phyloP scores from a whole-genome alignment of 1,140 invertebrate genomes.

The Drosophila miranda region DNA sequence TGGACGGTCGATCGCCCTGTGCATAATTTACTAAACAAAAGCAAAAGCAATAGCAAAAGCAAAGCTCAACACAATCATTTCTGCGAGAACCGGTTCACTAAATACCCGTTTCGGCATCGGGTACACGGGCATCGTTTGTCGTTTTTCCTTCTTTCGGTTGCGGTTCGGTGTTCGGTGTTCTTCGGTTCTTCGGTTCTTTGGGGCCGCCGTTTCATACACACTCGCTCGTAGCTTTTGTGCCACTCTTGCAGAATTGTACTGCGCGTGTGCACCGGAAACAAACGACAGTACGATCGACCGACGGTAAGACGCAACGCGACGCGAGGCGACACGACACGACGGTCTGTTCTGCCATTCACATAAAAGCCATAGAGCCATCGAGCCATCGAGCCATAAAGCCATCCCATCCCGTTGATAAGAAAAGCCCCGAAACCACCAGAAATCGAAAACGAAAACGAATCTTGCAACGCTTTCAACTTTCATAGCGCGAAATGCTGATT shows the following conservation, averaged over 20 bases:
- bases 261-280: slow-evolving; percentile 37
- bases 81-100: slow-evolving; percentile 12
- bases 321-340: too few species aligned
- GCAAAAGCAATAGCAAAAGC: slow-evolving; percentile 9
- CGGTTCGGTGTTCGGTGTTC: slow-evolving; percentile 14
- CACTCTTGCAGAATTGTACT: slow-evolving; percentile 27
- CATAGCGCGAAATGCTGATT: slow-evolving; percentile 27
- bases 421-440: slow-evolving; percentile 7
- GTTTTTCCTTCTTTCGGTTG: slow-evolving; percentile 19
- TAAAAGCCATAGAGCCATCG: slow-evolving; percentile 20
- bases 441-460: slow-evolving; percentile 14
- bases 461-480: slow-evolving; percentile 25
- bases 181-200: slow-evolving; percentile 34
- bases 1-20: background rate
- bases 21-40: slow-evolving; percentile 49
- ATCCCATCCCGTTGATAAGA: slow-evolving; percentile 14
- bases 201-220: background rate
- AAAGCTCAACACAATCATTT: slow-evolving; percentile 7
- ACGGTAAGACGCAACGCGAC: too few species aligned
- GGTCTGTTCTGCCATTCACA: slow-evolving; percentile 26
- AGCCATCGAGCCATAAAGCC: background rate
- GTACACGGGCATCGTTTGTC: slow-evolving; percentile 8
- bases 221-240: background rate
- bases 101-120: slow-evolving; percentile 6
- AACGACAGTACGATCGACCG: slow-evolving; percentile 18